These are phyloP conservation scores for Cebidichthys violaceus DNA, from an alignment of 2,113 vertebrate genomes.

Conservation along the genomic window DNA sequence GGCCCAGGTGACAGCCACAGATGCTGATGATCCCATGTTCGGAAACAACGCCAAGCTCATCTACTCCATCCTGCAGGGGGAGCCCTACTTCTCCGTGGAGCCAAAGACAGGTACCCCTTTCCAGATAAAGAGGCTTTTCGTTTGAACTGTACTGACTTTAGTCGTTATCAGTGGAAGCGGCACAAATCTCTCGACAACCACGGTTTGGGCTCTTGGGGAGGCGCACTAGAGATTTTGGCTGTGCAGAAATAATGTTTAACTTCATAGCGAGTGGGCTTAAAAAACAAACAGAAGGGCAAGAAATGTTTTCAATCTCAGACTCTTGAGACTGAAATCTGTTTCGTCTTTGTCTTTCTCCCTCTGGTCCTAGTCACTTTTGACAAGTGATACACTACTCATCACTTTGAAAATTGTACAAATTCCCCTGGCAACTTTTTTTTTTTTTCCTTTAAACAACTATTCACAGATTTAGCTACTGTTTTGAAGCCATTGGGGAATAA, in stretches of 20 bases:
- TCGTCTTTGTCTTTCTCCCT: slow-evolving; percentile 1
- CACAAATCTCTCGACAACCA: background rate
- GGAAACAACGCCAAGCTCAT: slow-evolving; percentile 92
- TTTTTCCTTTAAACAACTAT: slow-evolving; percentile 17
- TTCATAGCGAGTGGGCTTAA: background rate
- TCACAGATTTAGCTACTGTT: slow-evolving; percentile 4
- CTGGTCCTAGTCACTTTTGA: slow-evolving; percentile 26
- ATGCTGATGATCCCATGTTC: slow-evolving; percentile 89
- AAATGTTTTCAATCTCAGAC: slow-evolving; percentile 4
- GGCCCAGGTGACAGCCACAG: slow-evolving; percentile 93
- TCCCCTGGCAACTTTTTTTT: slow-evolving; percentile 12
- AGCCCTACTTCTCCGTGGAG: slow-evolving; percentile 97
- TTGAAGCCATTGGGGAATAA: background rate
- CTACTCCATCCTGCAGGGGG: slow-evolving; percentile 92
- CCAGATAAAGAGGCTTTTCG: background rate
- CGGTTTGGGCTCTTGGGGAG: background rate
- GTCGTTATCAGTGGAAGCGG: background rate
- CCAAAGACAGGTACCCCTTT: slow-evolving; percentile 90
- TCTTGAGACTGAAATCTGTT: background rate
- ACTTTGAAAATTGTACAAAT: slow-evolving; percentile 16
- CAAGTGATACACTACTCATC: slow-evolving; percentile 9
- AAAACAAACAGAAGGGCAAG: background rate
- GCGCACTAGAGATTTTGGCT: background rate
- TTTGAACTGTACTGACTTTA: background rate
- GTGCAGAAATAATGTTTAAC: slow-evolving; percentile 13